Conservation (phyloP, 35 echinoderm and acorn worm species). For the Ptychodera flava region DNA sequence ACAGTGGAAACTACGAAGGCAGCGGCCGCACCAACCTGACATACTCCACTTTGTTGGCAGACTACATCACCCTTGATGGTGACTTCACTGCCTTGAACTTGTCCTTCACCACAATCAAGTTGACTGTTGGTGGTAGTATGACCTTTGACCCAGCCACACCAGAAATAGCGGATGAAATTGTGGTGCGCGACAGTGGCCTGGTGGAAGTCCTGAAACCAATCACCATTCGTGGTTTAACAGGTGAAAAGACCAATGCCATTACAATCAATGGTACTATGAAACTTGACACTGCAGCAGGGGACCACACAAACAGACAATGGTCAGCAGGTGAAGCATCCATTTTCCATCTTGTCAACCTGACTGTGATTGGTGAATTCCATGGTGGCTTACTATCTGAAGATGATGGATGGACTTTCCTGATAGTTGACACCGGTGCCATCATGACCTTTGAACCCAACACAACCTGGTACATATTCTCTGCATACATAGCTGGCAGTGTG, state of each 20-base stretch:
- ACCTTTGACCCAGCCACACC: conserved; percentile 37
- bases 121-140: conserved; percentile 34
- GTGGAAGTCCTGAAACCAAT: conserved; percentile 27
- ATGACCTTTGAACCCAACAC: conserved; percentile 42
- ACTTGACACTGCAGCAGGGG: conserved; percentile 6
- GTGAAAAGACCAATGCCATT: not conserved
- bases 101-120: conserved; percentile 22
- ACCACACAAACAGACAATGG: conserved; percentile 27
- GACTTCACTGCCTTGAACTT: conserved; percentile 27
- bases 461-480: conserved; percentile 19
- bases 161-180: conserved; percentile 21
- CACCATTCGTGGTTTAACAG: conserved; percentile 22
- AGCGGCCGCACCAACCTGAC: conserved; percentile 18
- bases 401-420: conserved; percentile 19
- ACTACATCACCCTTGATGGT: conserved; percentile 32
- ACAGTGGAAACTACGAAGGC: conserved; percentile 20
- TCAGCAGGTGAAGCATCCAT: conserved; percentile 14
- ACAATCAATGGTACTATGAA: conserved; percentile 33
- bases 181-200: conserved; percentile 11
- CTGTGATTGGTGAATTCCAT: conserved; percentile 33
- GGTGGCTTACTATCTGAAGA: conserved; percentile 38
- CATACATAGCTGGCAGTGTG: conserved; percentile 31
- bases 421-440: not conserved
- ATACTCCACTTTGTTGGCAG: conserved; percentile 24
- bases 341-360: conserved; percentile 39